These are phyloP conservation scores for Ceratina australensis DNA, from an alignment of 1,140 invertebrate species.

Conservation along the genomic window DNA sequence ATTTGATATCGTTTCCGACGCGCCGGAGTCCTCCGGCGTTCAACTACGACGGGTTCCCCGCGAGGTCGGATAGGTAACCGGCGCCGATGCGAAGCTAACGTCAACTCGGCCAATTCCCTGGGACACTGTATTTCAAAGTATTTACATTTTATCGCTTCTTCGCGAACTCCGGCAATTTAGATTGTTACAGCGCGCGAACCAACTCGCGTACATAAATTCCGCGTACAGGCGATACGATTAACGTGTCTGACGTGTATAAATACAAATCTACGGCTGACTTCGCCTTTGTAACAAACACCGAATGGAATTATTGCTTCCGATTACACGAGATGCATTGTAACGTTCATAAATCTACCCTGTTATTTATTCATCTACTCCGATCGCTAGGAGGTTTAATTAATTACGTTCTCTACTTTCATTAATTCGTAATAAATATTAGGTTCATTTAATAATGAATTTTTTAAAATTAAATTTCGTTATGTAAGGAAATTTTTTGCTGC, in stretches of 20 bases:
- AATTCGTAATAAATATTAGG: no score
- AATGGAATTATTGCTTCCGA: background rate
- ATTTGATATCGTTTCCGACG: conserved; percentile 58
- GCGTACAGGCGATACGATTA: conserved; percentile 38
- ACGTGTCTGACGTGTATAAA: conserved; percentile 4
- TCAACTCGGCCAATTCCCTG: conserved; percentile 61
- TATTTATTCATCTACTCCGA: background rate
- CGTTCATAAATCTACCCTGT: background rate
- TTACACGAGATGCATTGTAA: background rate
- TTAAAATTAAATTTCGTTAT: no score
- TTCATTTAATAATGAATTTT: no score
- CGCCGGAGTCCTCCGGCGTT: conserved; percentile 22
- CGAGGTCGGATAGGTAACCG: no score
- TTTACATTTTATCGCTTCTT: conserved; percentile 68
- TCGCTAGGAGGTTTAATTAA: no score
- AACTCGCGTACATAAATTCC: conserved; percentile 52
- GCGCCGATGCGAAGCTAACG: background rate
- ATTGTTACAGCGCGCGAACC: conserved; percentile 27
- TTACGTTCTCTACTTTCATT: no score
- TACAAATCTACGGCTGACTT: background rate
- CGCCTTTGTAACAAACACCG: background rate
- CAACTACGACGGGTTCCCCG: conserved; percentile 12
- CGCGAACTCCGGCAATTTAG: conserved; percentile 57
- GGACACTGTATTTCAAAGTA: conserved; percentile 65
- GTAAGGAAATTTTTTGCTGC: no score